These are phyloP conservation scores for Araneus ventricosus DNA, from an alignment of 1,140 invertebrate species.

Conservation along the genomic window DNA sequence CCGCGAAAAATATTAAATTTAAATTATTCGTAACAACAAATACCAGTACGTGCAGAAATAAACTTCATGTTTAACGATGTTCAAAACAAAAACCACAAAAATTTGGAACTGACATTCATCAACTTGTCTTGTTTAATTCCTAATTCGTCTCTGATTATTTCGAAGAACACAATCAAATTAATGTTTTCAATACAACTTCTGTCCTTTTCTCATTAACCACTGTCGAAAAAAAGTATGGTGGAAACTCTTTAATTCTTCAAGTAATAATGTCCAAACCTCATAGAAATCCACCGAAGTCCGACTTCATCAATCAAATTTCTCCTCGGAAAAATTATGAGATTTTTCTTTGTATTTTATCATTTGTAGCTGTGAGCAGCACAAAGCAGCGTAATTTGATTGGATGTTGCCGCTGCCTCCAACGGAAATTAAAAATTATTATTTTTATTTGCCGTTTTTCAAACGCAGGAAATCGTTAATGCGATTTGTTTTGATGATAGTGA, in stretches of 20 bases:
- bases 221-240: neutral
- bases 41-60: too few species aligned
- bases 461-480: neutral
- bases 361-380: neutral
- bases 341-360: neutral
- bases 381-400: slow-evolving; percentile 9
- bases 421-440: slow-evolving; percentile 12
- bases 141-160: too few species aligned
- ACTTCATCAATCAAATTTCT: slow-evolving; percentile 20
- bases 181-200: slow-evolving; percentile 9
- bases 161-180: neutral
- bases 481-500: neutral
- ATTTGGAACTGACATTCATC: too few species aligned
- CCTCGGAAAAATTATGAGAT: slow-evolving; percentile 22
- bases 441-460: neutral
- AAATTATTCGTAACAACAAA: too few species aligned
- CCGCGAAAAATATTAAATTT: too few species aligned
- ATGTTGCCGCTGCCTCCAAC: neutral
- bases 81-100: too few species aligned
- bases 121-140: too few species aligned
- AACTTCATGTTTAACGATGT: too few species aligned
- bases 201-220: neutral
- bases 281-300: neutral
- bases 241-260: slow-evolving; percentile 4
- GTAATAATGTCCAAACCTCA: neutral